Evolutionary conservation across 2,888 invertebrate species (phyloP), one percentile per base, ranked within the genome.

Genomic region (Lasius platythorax): DNA sequence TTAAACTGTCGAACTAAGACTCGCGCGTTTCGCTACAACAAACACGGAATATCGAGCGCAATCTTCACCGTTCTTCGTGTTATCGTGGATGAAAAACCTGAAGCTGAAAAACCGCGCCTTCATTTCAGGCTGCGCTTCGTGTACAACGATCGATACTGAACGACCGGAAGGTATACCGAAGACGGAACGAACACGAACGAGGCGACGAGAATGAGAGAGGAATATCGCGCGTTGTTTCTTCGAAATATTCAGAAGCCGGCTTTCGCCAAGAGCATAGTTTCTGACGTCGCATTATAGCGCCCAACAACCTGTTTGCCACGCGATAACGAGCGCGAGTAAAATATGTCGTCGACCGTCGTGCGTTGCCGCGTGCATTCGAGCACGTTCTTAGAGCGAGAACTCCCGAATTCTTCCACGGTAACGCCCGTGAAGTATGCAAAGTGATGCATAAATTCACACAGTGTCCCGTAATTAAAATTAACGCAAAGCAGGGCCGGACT

Each of bases 391-490:
- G 68, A 68, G 23, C 70, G 37, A 50, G 72, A 72, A 46, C 79
- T 81, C 46, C 72, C n/a, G 15, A 81, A 72, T 63, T 72, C 46
- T 61, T 53, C 53, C 53, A 79, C 78, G 30, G 78, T 56, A 58
- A 78, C 61, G 46, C 61, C 37, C 79, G 72, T 72, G 46, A 61
- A 81, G 79, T 81, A 81, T 81, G 79, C 72, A 81, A 81, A 81
- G 72, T 61, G 61, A 23, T 72, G 79, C 72, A 72, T 81, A 79
- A 79, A 81, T 81, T 70, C 79, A 46, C 79, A 18, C 72, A 46
- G 46, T 37, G 61, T 46, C 12, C 12, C 79, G 61, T 81, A 81
- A 81, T 81, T 81, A 81, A 81, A 81, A 72, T 81, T 72, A 81
- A 81, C 72, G 70, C 61, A 81, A 70, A 79, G 70, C 70, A 61